Conservation (phyloP, 23 tunicate species). For the Ascidia mentula region DNA sequence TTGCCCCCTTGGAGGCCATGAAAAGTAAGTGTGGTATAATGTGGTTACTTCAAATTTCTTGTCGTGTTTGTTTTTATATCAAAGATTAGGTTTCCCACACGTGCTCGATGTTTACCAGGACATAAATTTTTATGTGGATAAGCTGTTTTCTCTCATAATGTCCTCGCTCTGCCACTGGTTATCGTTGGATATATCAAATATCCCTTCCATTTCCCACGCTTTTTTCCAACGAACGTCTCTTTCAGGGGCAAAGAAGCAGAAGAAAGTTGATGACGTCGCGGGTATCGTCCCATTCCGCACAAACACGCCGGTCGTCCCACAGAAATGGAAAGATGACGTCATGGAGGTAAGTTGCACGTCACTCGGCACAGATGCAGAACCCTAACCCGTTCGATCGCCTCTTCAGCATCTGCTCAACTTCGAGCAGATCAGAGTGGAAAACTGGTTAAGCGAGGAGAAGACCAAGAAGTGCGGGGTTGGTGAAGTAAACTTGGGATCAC, state of each 20-base stretch:
- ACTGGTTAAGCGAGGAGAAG: slow-evolving; percentile 46
- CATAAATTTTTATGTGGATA: too few species aligned
- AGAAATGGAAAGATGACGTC: slow-evolving; percentile 1
- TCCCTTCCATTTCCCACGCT: too few species aligned
- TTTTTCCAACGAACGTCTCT: neutral
- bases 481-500: slow-evolving; percentile 38
- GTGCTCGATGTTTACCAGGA: too few species aligned
- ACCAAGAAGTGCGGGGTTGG: slow-evolving; percentile 57
- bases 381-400: neutral
- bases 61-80: too few species aligned
- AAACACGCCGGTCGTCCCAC: neutral
- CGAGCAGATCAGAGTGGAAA: slow-evolving; percentile 42
- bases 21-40: slow-evolving; percentile 28
- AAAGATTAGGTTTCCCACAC: too few species aligned
- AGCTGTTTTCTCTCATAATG: too few species aligned
- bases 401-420: slow-evolving; percentile 29
- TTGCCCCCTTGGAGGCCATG: slow-evolving; percentile 36
- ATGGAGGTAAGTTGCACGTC: neutral
- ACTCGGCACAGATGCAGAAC: neutral
- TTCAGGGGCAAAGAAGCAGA: slow-evolving; percentile 4
- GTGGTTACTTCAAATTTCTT: too few species aligned
- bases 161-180: too few species aligned
- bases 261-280: neutral
- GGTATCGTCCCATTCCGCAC: slow-evolving; percentile 13
- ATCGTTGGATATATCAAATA: too few species aligned